A percentile compares a stretch with the other conserved stretches of the same genome.
Evolutionary conservation across 2,113 vertebrate species (phyloP).

Genomic region (Rutilus rutilus): DNA sequence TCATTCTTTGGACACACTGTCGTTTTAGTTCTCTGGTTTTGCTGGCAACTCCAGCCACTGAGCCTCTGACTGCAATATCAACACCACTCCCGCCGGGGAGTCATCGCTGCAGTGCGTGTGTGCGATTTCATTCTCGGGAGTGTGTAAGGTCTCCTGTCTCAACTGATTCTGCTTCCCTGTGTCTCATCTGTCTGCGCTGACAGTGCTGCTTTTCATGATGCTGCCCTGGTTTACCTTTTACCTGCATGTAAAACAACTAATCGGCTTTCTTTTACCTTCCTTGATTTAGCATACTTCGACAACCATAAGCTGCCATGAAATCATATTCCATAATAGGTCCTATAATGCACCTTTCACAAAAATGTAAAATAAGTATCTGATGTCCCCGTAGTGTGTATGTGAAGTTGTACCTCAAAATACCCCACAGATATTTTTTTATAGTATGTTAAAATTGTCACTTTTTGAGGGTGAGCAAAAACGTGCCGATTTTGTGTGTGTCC

Average conservation of each 20-base stretch:
- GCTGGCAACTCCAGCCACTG: constrained; percentile 13
- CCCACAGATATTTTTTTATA: too few species aligned
- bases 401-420: too few species aligned
- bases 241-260: background rate
- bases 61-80: constrained; percentile 16
- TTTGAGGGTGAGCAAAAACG: too few species aligned
- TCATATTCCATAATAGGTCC: too few species aligned
- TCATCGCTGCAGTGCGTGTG: background rate
- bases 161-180: constrained; percentile 9
- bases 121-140: background rate
- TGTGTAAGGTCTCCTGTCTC: constrained; percentile 8
- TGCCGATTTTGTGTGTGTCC: too few species aligned
- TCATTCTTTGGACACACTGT: constrained; percentile 14
- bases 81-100: background rate
- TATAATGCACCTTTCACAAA: too few species aligned
- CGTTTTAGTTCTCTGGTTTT: constrained; percentile 6
- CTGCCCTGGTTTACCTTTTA: background rate
- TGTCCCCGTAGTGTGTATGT: too few species aligned
- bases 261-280: background rate
- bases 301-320: too few species aligned
- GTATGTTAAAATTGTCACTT: too few species aligned
- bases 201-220: background rate
- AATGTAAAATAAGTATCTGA: too few species aligned
- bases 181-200: background rate
- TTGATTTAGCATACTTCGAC: background rate